Percentiles rank a stretch among this genome's conserved stretches.
These are phyloP conservation scores for Acleris sparsana DNA, from an alignment of 2,888 invertebrate species.

Conservation along the genomic window DNA sequence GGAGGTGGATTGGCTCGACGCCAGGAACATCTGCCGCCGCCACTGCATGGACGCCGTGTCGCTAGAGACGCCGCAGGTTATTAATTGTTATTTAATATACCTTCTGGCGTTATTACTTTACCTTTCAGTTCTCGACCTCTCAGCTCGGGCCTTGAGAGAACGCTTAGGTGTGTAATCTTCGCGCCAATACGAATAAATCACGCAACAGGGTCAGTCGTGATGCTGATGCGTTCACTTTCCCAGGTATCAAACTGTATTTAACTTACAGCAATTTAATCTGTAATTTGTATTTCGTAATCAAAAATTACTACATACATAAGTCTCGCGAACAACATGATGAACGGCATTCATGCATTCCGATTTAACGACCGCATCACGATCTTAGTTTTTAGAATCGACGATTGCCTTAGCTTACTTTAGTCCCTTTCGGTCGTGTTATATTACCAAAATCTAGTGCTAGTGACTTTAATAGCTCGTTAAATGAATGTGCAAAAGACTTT, in stretches of 20 bases:
- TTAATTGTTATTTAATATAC: slow-evolving; percentile 6
- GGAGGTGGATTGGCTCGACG: slow-evolving; percentile 95
- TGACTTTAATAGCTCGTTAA: slow-evolving; percentile 10
- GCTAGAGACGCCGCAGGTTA: slow-evolving; percentile 92
- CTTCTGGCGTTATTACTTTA: no score
- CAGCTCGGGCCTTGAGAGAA: slow-evolving; percentile 33
- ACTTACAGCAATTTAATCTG: slow-evolving; percentile 43
- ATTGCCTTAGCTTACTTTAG: slow-evolving; percentile 33
- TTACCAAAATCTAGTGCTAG: slow-evolving; percentile 16
- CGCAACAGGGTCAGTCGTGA: slow-evolving; percentile 59
- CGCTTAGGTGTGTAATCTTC: slow-evolving; percentile 43
- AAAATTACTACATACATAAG: slow-evolving; percentile 43
- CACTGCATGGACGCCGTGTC: slow-evolving; percentile 98
- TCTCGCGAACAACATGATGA: slow-evolving; percentile 31
- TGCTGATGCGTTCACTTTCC: slow-evolving; percentile 57
- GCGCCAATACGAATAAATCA: slow-evolving; percentile 48
- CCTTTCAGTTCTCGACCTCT: slow-evolving; percentile 8
- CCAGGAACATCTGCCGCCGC: slow-evolving; percentile 94
- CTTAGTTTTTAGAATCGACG: slow-evolving; percentile 19
- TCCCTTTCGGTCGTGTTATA: background rate
- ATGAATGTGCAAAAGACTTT: background rate
- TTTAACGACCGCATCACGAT: slow-evolving; percentile 45
- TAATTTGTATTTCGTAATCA: slow-evolving; percentile 49
- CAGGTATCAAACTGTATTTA: slow-evolving; percentile 44
- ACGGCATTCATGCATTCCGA: slow-evolving; percentile 20